phyloP scores from a whole-genome alignment of 2,888 invertebrate species.

The Abrostola triplasia region DNA sequence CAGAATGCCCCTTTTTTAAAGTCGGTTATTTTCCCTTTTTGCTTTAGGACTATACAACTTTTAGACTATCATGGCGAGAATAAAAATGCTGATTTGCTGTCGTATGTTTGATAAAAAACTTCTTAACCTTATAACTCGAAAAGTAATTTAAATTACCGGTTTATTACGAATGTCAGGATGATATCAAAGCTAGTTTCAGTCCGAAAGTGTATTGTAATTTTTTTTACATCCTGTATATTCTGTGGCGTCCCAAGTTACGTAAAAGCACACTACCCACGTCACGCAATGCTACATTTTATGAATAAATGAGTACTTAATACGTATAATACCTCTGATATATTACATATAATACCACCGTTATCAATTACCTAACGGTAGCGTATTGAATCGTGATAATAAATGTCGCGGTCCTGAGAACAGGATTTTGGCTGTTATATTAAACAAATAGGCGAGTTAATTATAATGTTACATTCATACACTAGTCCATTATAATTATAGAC shows the following conservation, averaged over 20 bases:
- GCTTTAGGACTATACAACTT: too few relatives aligned
- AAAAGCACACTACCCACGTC: neutral
- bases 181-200: too few relatives aligned
- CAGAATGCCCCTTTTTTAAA: too few relatives aligned
- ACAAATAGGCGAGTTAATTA: conserved; percentile 1
- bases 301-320: conserved; percentile 6
- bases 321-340: conserved; percentile 35
- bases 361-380: conserved; percentile 22
- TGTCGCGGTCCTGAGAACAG: neutral
- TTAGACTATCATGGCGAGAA: too few relatives aligned
- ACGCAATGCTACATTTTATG: conserved; percentile 1
- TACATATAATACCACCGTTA: conserved; percentile 13
- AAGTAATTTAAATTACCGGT: too few relatives aligned
- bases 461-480: neutral
- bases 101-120: too few relatives aligned
- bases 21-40: too few relatives aligned
- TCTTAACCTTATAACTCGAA: too few relatives aligned
- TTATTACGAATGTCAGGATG: too few relatives aligned
- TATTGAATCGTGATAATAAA: conserved; percentile 7
- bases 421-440: neutral
- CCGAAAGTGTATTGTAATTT: neutral
- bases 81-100: too few relatives aligned
- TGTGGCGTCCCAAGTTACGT: neutral
- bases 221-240: neutral
- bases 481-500: neutral